phyloP scores from a whole-genome alignment of 2,113 vertebrate genomes.

The Heloderma charlesbogerti region DNA sequence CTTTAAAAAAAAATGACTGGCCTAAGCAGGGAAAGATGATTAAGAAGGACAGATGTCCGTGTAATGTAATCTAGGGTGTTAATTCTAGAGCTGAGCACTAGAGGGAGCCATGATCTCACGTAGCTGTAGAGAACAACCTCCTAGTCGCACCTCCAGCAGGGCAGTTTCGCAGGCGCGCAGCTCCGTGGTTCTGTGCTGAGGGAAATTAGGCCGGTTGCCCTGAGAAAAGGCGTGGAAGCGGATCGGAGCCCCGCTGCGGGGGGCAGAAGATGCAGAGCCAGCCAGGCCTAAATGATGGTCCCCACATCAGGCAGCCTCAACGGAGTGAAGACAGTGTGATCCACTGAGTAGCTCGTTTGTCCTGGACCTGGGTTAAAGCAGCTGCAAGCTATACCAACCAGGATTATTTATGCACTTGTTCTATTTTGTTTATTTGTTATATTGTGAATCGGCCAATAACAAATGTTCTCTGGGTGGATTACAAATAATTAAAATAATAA shows the following conservation, averaged over 20 bases:
- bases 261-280: not conserved
- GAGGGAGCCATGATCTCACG: slow-evolving; percentile 13
- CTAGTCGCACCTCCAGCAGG: not conserved
- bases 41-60: not conserved
- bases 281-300: not conserved
- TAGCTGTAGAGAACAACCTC: not conserved
- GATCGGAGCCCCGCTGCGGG: not conserved
- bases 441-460: too few species aligned
- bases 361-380: not conserved
- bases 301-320: not conserved
- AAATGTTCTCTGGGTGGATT: too few species aligned
- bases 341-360: not conserved
- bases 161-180: not conserved
- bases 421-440: too few species aligned
- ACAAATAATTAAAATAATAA: too few species aligned
- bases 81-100: not conserved
- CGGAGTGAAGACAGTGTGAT: too few species aligned
- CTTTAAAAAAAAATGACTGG: not conserved
- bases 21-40: not conserved
- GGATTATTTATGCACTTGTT: not conserved
- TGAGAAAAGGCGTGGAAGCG: not conserved
- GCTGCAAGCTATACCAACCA: not conserved
- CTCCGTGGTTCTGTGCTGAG: not conserved
- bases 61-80: too few species aligned
- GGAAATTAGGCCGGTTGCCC: too few species aligned